Evolutionary conservation across 2,113 vertebrate species (phyloP), one percentile per base, ranked within the genome.

Genomic region (Scomber japonicus): DNA sequence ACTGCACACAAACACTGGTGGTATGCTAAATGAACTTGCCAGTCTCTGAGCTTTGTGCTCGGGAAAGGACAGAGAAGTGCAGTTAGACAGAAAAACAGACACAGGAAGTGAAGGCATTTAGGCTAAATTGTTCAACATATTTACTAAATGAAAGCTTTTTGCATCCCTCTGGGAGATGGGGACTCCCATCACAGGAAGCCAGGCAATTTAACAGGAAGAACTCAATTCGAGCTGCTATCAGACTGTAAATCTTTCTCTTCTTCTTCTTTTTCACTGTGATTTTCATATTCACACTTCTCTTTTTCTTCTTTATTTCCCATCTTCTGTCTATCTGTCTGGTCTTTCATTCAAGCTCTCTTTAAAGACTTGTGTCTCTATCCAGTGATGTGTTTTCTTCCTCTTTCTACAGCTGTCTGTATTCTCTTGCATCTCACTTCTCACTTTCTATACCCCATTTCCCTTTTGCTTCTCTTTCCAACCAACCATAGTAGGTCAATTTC

Each of bases 81-180:
- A 79, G 19, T 65, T 21, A 69, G 50, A 71, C 55, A 49, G 27
- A 67, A 46, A 60, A 67, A 75, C 51, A 30, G 55, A 67, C 60
- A 73, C 85, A 83, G 83, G 86, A 89, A 82, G 53, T 14, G 21
- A 56, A 57, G 27, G 50, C 81, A 80, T 78, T 87, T 70, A 79
- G 54, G 46, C 31, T 49, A 82, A 85, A 80, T 68, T 84, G 53
- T 49, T 71, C 15, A 12, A 49, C 8, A 11, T 78, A 81, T 83
- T 88, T 83, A 61, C 57, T 44, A 70, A 81, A 84, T 72, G 27
- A 61, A 76, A 61, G 56, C 79, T 78, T 79, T 69, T 83, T 57
- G 1, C 16, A 44, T 65, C 35, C 74, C 69, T 73, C 31, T 79
- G 64, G 76, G 80, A 87, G 75, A 56, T 19, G 55, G 70, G 27